Conservation (phyloP, 2,888 invertebrate species). For the Muschampia staudingeri region DNA sequence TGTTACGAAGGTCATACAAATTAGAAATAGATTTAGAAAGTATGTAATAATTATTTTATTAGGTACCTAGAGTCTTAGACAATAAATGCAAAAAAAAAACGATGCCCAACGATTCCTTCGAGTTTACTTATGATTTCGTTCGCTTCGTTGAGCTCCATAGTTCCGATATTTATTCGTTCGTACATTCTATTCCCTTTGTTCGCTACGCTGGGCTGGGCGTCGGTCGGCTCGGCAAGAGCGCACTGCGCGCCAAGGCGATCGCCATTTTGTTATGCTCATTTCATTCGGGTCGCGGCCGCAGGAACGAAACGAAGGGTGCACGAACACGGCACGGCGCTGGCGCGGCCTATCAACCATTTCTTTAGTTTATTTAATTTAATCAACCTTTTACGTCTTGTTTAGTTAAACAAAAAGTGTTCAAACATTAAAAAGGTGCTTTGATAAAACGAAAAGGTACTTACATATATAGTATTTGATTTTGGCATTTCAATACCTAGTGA, state of each 20-base stretch:
- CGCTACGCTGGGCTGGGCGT: not conserved
- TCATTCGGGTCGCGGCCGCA: slow-evolving; percentile 56
- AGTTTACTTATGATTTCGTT: not conserved
- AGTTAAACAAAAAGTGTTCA: not conserved
- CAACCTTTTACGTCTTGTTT: not conserved
- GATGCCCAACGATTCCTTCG: no score
- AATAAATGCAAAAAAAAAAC: no score
- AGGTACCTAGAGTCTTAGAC: no score
- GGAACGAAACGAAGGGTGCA: slow-evolving; percentile 68
- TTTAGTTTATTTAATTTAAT: slow-evolving; percentile 16
- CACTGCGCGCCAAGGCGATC: slow-evolving; percentile 45
- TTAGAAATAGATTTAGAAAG: no score
- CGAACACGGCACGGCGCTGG: slow-evolving; percentile 61
- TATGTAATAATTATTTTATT: no score
- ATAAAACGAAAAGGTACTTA: slow-evolving; percentile 5
- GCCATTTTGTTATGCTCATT: slow-evolving; percentile 78
- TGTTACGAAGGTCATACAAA: no score
- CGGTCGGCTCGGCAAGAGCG: not conserved
- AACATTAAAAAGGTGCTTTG: not conserved
- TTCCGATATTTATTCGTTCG: not conserved
- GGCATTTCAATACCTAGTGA: not conserved
- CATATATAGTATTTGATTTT: not conserved
- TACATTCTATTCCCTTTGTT: slow-evolving; percentile 6
- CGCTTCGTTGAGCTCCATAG: not conserved
- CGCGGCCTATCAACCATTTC: not conserved